A percentile compares a stretch with the other conserved stretches of the same genome.
Conservation (phyloP, 1,140 invertebrate species). For the Aphelinus certus region DNA sequence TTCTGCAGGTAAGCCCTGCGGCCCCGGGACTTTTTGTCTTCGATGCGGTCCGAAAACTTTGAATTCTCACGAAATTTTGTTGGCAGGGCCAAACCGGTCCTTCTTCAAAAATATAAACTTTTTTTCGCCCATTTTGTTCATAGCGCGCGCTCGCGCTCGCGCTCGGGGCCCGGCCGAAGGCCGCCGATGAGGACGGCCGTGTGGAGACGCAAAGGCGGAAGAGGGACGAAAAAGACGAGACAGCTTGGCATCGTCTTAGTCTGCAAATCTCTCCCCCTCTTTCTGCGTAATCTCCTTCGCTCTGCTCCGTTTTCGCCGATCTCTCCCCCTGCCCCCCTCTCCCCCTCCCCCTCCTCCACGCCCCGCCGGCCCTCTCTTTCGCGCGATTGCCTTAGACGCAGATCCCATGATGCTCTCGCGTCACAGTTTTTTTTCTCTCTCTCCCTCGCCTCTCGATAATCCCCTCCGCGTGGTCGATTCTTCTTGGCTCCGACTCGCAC, state of each 20-base stretch:
- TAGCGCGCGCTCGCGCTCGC: not conserved
- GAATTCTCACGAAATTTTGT: conserved; percentile 23
- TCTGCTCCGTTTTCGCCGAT: conserved; percentile 12
- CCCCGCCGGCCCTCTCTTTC: no score
- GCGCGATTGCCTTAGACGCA: no score
- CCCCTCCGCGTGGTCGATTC: no score
- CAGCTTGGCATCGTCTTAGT: conserved; percentile 32
- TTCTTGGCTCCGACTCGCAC: no score
- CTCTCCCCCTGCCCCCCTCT: conserved; percentile 12
- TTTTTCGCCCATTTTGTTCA: not conserved
- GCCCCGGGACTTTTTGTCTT: no score
- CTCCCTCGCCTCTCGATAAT: no score
- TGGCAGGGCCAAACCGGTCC: conserved; percentile 18
- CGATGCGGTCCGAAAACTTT: no score
- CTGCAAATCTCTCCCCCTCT: not conserved
- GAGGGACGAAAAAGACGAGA: conserved; percentile 38
- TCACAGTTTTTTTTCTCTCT: no score
- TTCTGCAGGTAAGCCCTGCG: no score
- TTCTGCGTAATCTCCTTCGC: not conserved
- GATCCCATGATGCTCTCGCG: no score
- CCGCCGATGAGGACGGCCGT: not conserved
- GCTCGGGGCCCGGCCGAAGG: not conserved
- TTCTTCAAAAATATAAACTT: conserved; percentile 30
- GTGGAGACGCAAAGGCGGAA: conserved; percentile 9
- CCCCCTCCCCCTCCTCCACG: no score